Evolutionary conservation across 2,797 vertebrate genomes (phyloP), one percentile per base, ranked within the genome.

Genomic region (Tapera naevia): DNA sequence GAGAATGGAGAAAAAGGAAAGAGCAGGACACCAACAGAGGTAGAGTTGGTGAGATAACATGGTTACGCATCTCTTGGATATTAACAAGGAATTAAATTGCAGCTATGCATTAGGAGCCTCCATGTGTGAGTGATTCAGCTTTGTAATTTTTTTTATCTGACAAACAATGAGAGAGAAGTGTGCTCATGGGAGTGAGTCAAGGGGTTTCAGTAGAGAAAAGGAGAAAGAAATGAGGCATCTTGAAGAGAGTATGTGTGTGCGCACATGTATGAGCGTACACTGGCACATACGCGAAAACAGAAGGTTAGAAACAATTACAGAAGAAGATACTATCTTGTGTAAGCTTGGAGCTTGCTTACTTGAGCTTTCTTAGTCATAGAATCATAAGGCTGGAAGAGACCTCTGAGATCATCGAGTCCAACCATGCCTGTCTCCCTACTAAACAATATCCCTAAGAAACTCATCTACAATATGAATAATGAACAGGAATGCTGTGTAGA

Each of bases 1-100:
- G n/a, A 22, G 22, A 48, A 19, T 13, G 48, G 30, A 75, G 24
- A 10, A 41, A 39, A 33, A 28, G 11, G 12, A 17, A 3, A 16
- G 32, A 9, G 11, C 0, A 5, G 28, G 24, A 53, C 10, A 5
- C 10, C 18, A 19, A 3, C 17, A 46, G 69, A 51, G 33, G 2
- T 16, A 43, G 69, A 51, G 41, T 7, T 65, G 22, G 7, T 39
- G 81, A 60, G 74, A 48, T 41, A 35, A 32, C 0, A 0, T 6
- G 18, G 6, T 27, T 54, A 6, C 14, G 4, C 3, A n/a, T 37
- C 27, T 74, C 46, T 81, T 76, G 51, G 65, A 17, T 86, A 18
- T 46, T 51, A 17, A 30, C 7, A 14, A 33, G 28, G 32, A 39
- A 17, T 7, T 72, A 65, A 65, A 27, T 48, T 75, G 58, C 62